Base-by-base conservation (phyloP, 2,888 invertebrate species). In the Marasmarcha lunaedactyla region DNA sequence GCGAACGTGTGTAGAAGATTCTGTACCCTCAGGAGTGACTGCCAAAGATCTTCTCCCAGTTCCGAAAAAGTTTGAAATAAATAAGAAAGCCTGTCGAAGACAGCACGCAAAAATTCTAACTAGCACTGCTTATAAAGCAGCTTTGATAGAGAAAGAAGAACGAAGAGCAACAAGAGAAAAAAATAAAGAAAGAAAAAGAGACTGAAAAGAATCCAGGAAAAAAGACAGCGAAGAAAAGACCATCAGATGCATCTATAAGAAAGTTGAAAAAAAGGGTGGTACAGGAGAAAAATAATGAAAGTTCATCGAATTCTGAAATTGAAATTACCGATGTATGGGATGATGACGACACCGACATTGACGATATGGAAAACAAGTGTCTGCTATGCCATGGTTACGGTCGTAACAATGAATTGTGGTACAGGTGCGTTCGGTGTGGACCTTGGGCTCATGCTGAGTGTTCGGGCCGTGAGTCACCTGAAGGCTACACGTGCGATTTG, bases 381-480 rank as follows among this genome's bases (percentile, higher is more conserved):
- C 4, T 35, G 25, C 2, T 39, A 14, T 39, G 35, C 15, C 12
- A 35, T 14, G 35, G 26, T 12, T 39, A 7, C n/a, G 25, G 25
- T 9, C 10, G 33, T 4, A 5, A 33, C 4, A 42, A 39, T 36
- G 39, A 42, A 11, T 6, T 37, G 5, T 42, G 37, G 39, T 39
- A 35, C 35, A 33, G 37, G 34, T 43, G 43, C 15, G 14, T 27
- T 12, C 30, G 9, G n/a, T 43, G 38, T 37, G 40, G 43, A 10
- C 34, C 4, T 25, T 43, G 40, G 43, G 38, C 43, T 25, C 40
- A 40, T 15, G 38, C 36, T 11, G 38, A 43, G n/a, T 43, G 43
- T 30, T 33, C 41, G 9, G 41, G 39, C 10, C 38, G 13, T 14
- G 43, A 43, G 1, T 38, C 39, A 15, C n/a, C n/a, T n/a, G n/a